Base-by-base conservation (phyloP, 2,888 invertebrate genomes). In the Pollenia griseotomentosa region DNA sequence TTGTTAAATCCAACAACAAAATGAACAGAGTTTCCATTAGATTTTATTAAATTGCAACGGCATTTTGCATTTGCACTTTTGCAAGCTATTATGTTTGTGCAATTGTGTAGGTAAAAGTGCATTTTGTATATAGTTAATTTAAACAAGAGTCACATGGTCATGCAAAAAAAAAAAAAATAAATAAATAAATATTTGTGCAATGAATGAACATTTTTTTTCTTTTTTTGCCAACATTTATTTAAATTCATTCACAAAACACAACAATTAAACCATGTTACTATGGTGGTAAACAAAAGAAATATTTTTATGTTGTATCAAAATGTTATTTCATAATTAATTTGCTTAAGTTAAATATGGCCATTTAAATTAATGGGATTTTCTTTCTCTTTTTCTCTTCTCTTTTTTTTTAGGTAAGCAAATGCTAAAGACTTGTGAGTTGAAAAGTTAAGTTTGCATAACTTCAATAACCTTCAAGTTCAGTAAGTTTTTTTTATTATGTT, bases 351-450 rank as follows among this genome's bases (percentile, higher is more conserved):
- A 51, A 33, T 33, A 68, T 68, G 1, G 6, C 5, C n/a, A 57
- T 57, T 48, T 73, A 65, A 73, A 44, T 46, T 73, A 73, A 65
- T 46, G 51, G 46, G 11, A 14, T 0, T 33, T 33, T 46, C 55
- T 44, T 33, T 12, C 59, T 57, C n/a, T 16, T 63, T 61, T 53
- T 63, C 9, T 81, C 40, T 65, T 81, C 16, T 73, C 63, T 23
- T 23, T n/a, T 19, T 57, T 81, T 73, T 63, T 65, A 81, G 80
- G 80, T 81, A 81, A 81, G 80, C 71, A 33, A 33, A 33, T 6
- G 33, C 4, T 33, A 6, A 33, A 4, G 33, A 33, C 33, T 33
- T 33, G 6, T 33, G 33, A 33, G 5, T 33, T 5, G 33, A 6
- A 33, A 33, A 33, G 33, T 33, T 33, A 33, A 33, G 33, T 33